Conservation (phyloP, 35 echinoderm and acorn worm genomes). For the Amphiura filiformis region DNA sequence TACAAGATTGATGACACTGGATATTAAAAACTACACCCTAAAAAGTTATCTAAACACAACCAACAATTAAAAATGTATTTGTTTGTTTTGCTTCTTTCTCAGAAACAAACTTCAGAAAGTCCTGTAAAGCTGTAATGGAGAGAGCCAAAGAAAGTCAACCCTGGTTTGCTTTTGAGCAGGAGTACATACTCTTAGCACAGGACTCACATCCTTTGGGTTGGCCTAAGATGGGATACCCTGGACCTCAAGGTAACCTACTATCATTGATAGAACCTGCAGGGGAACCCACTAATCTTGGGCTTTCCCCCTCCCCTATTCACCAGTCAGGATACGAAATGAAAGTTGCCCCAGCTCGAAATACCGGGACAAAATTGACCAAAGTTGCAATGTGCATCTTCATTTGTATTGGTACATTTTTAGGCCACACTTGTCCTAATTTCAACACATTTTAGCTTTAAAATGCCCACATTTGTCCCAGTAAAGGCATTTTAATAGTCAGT, state of each 20-base stretch:
- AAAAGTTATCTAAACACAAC: no score
- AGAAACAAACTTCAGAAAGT: conserved; percentile 92
- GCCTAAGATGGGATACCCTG: conserved; percentile 92
- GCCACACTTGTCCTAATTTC: no score
- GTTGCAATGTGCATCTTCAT: no score
- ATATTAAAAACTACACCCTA: no score
- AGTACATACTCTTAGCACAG: conserved; percentile 83
- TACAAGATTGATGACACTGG: no score
- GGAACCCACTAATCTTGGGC: not conserved
- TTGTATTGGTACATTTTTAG: no score
- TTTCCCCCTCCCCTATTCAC: not conserved
- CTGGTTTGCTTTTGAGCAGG: conserved; percentile 99
- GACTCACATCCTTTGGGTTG: conserved; percentile 93
- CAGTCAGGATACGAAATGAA: not conserved
- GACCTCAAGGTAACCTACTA: conserved; percentile 91
- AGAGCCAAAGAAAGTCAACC: conserved; percentile 50
- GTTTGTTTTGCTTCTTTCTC: not conserved
- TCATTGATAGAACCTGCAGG: not conserved
- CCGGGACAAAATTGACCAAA: no score
- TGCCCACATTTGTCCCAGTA: no score
- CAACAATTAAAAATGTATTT: no score
- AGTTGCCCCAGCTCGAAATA: no score
- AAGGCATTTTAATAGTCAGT: no score
- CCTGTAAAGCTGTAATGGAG: conserved; percentile 82
- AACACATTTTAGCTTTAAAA: no score